Percentiles rank a stretch among this genome's conserved stretches.
Conservation (phyloP, 2,113 vertebrate species). For the Echinops telfairi region DNA sequence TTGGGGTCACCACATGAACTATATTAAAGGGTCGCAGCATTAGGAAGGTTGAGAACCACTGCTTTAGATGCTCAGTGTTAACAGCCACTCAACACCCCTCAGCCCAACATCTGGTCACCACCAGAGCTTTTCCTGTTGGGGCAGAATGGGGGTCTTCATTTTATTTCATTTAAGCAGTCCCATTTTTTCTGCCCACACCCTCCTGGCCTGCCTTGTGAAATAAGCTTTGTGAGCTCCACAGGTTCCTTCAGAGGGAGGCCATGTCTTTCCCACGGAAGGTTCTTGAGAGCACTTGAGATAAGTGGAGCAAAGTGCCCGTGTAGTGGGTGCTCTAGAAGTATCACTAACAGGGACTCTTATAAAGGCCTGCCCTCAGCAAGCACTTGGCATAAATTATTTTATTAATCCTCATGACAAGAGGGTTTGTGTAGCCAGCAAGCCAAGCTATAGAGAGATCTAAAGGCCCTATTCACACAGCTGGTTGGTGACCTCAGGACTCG, state of each 20-base stretch:
- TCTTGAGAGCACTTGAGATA: constrained; percentile 24
- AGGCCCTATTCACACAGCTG: background rate
- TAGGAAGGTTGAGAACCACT: background rate
- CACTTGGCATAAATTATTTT: background rate
- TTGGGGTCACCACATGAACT: too few species aligned
- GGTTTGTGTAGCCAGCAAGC: background rate
- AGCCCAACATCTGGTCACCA: background rate
- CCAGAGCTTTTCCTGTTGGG: background rate
- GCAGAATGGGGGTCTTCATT: constrained; percentile 10
- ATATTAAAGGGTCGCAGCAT: too few species aligned
- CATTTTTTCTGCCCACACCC: constrained; percentile 34
- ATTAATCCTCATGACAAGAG: background rate
- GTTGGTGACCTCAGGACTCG: background rate
- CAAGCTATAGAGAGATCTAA: too few species aligned
- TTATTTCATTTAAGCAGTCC: constrained; percentile 11
- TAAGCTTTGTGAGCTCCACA: constrained; percentile 42
- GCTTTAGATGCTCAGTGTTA: background rate
- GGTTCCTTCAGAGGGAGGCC: background rate
- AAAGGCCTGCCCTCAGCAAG: background rate
- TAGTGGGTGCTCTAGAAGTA: background rate
- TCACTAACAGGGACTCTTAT: background rate
- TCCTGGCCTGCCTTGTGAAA: constrained; percentile 35
- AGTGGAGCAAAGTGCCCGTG: background rate
- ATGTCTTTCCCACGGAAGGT: background rate
- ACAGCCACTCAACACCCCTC: background rate